Evolutionary conservation across 2,797 vertebrate genomes (phyloP), one percentile per base, ranked within the genome.

Genomic region (Dermochelys coriacea): DNA sequence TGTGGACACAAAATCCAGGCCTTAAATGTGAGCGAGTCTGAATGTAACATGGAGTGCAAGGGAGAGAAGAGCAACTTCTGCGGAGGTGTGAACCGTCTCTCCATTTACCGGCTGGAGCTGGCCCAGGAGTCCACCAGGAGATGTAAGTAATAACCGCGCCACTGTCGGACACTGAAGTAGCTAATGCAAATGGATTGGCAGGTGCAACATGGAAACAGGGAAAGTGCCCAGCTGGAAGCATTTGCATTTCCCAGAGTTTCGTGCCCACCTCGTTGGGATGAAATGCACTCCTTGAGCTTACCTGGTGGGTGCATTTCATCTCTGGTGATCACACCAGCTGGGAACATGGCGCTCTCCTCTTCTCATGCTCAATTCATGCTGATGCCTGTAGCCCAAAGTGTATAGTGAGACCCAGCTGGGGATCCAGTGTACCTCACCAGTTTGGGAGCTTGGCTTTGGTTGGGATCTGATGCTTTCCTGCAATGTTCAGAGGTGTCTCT

Each of bases 1-100:
- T 99, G 99, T 0, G 99, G 99, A 52, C 99, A 99, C 98, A 99
- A 99, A 98, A 99, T 99, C 97, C 99, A 99, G 98, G 99, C 99
- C 0, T 41, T 97, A 2, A 99, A 99, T 2, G 98, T 98, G 93
- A 99, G 99, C 1, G 99, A 99, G 64, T 96, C 98, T 0, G 98
- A 99, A 93, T 99, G 99, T 96, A 99, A 98, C 97, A 99, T 99
- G 99, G 98, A 98, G 31, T 99, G 99, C 95, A 99, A 99, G 93
- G 99, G 99, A 0, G 99, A 99, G 96, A 98, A 98, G 91, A 98
- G 96, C 98, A 99, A 98, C 94, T 64, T 98, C 82, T 99, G 99
- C 0, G 99, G 99, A 0, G 99, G 99, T 27, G 98, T 98, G 96
- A 99, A 99, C 97, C 98, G 99, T 4, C 98, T 99, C 86, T 99